Evolutionary conservation across 2,888 invertebrate species (phyloP), one percentile per base, ranked within the genome.

Genomic region (Anoncus sp.): DNA sequence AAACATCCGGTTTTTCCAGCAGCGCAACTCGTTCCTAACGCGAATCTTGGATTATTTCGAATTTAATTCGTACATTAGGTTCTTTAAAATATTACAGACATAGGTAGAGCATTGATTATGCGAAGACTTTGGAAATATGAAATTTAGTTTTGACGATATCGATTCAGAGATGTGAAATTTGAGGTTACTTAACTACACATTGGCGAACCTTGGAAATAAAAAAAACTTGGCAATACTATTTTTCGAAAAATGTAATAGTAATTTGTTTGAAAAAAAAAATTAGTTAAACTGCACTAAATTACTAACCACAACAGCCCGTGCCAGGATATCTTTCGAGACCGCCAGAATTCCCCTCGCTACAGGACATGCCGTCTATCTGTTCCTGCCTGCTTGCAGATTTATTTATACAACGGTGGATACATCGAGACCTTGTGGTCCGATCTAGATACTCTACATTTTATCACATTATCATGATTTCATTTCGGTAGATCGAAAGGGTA

Each of bases 231-330:
- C n/a, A n/a, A n/a, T n/a, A n/a, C n/a, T n/a, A n/a, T 38, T 38
- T 38, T 38, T 38, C 2, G 38, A 38, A 38, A 38, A 38, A 38
- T 38, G 6, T 4, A 9, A 38, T 38, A 38, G 38, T 3, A 31
- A 31, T 7, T n/a, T n/a, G n/a, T n/a, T n/a, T n/a, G n/a, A n/a
- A n/a, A n/a, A n/a, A n/a, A n/a, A n/a, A n/a, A n/a, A n/a, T n/a
- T 22, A 6, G 4, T 3, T 40, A 18, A 14, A 14, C 12, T 53
- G n/a, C 2, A 14, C 1, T 59, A 24, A 59, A 27, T 31, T 22
- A 85, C 83, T 83, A 80, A 88, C 87, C 87, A 51, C 83, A 88
- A 71, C 83, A 84, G 75, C 81, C 82, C 12, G 80, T 83, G 16
- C 81, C 85, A 70, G 80, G 65, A 60, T 53, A 79, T 51, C 77